These are phyloP conservation scores for Notoglanidium macrostoma DNA, from an alignment of 2,797 vertebrate species.

Conservation along the genomic window DNA sequence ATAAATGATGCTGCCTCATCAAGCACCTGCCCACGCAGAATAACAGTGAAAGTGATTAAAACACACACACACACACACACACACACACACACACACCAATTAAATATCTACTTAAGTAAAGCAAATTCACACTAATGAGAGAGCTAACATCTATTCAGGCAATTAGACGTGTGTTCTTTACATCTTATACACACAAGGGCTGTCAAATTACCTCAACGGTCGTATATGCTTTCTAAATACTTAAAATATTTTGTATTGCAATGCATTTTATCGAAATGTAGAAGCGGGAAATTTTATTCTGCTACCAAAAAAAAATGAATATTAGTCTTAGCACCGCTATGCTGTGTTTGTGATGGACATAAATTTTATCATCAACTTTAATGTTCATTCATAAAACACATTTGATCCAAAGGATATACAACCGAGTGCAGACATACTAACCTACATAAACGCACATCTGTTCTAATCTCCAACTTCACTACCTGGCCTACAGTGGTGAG, in stretches of 20 bases:
- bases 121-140: slow-evolving; percentile 6
- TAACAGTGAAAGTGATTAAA: slow-evolving; percentile 50
- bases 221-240: neutral
- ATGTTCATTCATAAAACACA: neutral
- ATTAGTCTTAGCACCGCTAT: neutral
- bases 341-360: neutral
- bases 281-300: neutral
- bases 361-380: neutral
- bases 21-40: slow-evolving; percentile 49
- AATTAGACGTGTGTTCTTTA: neutral
- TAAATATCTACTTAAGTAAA: slow-evolving; percentile 3
- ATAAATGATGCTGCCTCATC: slow-evolving; percentile 52
- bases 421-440: neutral
- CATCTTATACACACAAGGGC: neutral
- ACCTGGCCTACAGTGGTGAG: neutral
- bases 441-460: neutral
- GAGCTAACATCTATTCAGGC: neutral
- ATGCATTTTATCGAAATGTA: neutral
- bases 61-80: slow-evolving; percentile 19
- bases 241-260: neutral
- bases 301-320: neutral
- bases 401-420: neutral
- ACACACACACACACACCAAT: neutral
- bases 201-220: neutral
- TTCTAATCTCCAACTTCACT: neutral